Base-by-base conservation (phyloP, 2,797 vertebrate genomes). In the Ambastaia sidthimunki region DNA sequence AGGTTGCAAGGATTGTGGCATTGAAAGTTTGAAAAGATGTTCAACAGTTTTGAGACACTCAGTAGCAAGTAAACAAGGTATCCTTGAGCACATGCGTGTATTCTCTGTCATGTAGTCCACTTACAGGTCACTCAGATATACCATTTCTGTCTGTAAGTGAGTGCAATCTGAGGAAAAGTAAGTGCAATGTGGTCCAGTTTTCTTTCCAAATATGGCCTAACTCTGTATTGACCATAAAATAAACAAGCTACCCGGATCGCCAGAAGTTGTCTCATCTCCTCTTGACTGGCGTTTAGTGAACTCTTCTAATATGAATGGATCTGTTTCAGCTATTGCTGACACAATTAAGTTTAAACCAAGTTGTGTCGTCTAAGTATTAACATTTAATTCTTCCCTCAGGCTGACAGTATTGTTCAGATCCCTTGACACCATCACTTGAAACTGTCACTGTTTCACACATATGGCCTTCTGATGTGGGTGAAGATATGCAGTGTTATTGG, bases 311-410 rank as follows among this genome's bases (percentile, higher is more conserved):
- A 63, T 48, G 50, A n/a, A 52, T 77, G 44, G 52, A 63, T 77
- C 72, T 11, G 44, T 50, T 41, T 25, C 73, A 77, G 11, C 70
- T 73, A 63, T 37, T 37, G 54, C 28, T 47, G 28, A 63, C 65
- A 59, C 75, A 79, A 82, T 75, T 66, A 72, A 69, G 71, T 75
- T 80, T 25, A 66, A 68, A 70, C 21, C 7, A 0, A 78, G 59
- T 48, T 52, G 48, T 59, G 48, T 74, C 28, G 50, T 65, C 57
- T 69, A 34, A 19, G 19, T 37, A 76, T 69, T 69, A 65, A 13
- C 71, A 12, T 68, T 76, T 21, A 6, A 9, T n/a, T 47, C 71
- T 71, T 55, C 23, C 55, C 68, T 83, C 50, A 12, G 57, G 70
- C 67, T 82, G 59, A 78, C 71, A 85, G 77, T 73, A 78, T 47